phyloP scores from a whole-genome alignment of 2,797 vertebrate species.

The Aythya fuligula region DNA sequence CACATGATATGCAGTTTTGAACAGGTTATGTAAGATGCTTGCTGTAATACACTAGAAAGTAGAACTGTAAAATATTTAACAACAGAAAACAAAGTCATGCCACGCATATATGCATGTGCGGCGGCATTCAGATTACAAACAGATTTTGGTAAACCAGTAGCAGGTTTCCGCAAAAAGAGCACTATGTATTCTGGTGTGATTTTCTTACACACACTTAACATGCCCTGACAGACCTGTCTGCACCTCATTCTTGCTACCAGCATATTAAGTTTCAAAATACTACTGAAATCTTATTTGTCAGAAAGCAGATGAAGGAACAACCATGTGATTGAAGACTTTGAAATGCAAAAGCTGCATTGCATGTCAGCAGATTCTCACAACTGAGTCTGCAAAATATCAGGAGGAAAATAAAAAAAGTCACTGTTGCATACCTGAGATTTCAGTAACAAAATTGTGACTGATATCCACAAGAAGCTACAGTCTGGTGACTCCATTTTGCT shows the following conservation, averaged over 20 bases:
- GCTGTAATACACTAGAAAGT: neutral
- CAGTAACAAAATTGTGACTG: neutral
- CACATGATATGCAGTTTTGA: rapidly evolving
- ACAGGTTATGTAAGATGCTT: neutral
- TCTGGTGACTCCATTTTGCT: neutral
- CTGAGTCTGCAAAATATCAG: neutral
- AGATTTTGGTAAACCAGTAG: neutral
- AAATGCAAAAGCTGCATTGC: neutral
- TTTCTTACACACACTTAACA: neutral
- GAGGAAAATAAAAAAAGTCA: neutral
- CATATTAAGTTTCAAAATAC: neutral
- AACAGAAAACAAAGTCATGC: neutral
- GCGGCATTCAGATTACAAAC: neutral
- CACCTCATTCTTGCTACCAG: neutral
- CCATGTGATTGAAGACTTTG: neutral
- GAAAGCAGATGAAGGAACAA: neutral
- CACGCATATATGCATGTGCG: neutral
- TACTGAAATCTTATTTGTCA: neutral
- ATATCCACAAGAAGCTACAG: neutral
- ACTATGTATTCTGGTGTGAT: neutral
- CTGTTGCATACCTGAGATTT: neutral
- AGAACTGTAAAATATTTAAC: neutral
- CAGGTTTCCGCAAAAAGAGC: neutral
- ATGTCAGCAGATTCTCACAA: neutral
- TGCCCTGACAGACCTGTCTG: neutral